These are phyloP conservation scores for Saccostrea echinata DNA, from an alignment of 1,140 invertebrate genomes.

Conservation along the genomic window DNA sequence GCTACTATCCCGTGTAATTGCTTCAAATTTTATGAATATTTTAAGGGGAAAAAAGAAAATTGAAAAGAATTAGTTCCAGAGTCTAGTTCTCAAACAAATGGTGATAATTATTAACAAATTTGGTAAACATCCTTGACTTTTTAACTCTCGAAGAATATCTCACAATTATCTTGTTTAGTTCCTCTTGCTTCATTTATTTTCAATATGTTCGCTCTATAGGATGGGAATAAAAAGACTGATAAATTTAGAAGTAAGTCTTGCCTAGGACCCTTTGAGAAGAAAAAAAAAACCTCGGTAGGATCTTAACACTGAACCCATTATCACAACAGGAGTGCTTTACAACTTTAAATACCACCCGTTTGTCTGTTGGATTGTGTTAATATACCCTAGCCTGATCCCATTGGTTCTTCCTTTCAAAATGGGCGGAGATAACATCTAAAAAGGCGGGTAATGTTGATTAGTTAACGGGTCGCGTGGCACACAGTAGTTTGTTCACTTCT, in stretches of 20 bases:
- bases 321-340: not conserved
- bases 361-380: constrained; percentile 6
- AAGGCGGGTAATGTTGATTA: constrained; percentile 48
- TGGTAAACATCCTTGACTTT: constrained; percentile 17
- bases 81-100: not conserved
- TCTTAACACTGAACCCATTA: not conserved
- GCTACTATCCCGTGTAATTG: not conserved
- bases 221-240: not conserved
- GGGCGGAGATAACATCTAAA: constrained; percentile 42
- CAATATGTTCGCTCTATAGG: not conserved
- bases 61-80: not conserved
- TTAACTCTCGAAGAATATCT: not conserved
- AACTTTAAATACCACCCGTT: not conserved
- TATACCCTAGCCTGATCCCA: not conserved
- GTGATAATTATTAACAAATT: not conserved
- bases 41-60: not conserved
- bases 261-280: not conserved
- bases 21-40: not conserved
- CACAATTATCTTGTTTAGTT: constrained; percentile 15
- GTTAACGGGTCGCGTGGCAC: constrained; percentile 48
- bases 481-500: constrained; percentile 42
- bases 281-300: not conserved
- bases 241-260: constrained; percentile 1
- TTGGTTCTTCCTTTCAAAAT: not conserved
- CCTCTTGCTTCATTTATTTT: not conserved